Base-by-base conservation (phyloP, 2,113 vertebrate species). In the Polypterus senegalus region DNA sequence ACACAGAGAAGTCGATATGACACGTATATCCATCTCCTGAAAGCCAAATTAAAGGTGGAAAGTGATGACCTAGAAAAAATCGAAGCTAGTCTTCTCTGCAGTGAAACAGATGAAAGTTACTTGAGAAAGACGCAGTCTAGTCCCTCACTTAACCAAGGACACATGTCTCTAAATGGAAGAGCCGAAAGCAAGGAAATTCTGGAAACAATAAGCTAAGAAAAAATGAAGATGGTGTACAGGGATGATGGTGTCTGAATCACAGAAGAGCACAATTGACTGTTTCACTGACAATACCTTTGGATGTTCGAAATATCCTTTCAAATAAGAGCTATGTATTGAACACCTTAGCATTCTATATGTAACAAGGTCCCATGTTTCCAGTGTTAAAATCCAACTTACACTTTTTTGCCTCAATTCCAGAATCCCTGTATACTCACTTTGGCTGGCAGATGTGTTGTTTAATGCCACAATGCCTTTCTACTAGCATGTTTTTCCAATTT, bases 41-140 rank as follows among this genome's bases (percentile, higher is more conserved):
- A 88, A 73, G 86, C 90, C 72, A 98, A 97, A 78, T 82, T 93
- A 67, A 84, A 84, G 4, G 83, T 83, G 0, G 91, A 89, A 63
- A 93, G 88, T 1, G 94, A 98, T 9, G 94, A 98, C 75, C 79
- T 98, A 73, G 93, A 97, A 77, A 89, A 89, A 78, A 94, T 97
- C 0, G 94, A 98, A 79, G 86, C 86, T 62, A 86, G 81, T 56
- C 78, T 95, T 68, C 86, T 93, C 72, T 81, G 83, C 4, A 73
- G 81, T 60, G 87, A 89, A 9, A 81, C 82, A 1, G 86, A 88
- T 0, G 93, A 97, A 65, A 70, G 86, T 44, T 83, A 80, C 60
- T 80, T 97, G 63, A 82, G 94, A 66, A 98, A 97, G 81, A 96
- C 94, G 1, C 89, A 91, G 72, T 98, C 94, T 1, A 97, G 92